Evolutionary conservation across 2,888 invertebrate genomes (phyloP), one percentile per base, ranked within the genome.

Genomic region (Orchestes rusci): DNA sequence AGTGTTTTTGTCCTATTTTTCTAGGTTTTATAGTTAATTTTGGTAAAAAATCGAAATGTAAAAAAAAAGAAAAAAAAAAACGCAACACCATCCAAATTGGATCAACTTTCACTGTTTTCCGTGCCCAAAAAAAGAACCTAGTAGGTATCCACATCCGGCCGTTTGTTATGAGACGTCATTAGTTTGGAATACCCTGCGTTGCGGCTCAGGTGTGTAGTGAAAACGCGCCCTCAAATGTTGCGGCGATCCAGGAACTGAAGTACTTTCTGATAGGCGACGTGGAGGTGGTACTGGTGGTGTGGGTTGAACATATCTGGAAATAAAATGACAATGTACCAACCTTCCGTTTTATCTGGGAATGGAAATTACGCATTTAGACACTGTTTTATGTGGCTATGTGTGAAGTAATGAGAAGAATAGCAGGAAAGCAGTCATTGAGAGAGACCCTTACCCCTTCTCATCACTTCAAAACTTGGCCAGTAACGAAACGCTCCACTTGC

Each of bases 181-280:
- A 55, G 62, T 63, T 37, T 72, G 70, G 59, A 72, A 74, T 50
- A 73, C 66, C 48, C 76, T 70, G 49, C 76, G 61, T 56, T 75
- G 76, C 34, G 75, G 75, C 60, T 76, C 75, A 15, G 76, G 76
- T 30, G 76, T 76, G 55, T 76, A 75, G 55, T 74, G 73, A 49
- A 76, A 74, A 50, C 79, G 74, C 12, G 81, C 74, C 50, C 79
- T 73, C 43, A 80, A 70, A 59, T 80, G 78, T 54, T 76, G 81
- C 12, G 82, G 82, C 39, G 81, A 82, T 32, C 81, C 81, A 16
- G 82, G 82, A 43, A 82, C 80, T 19, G 77, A 77, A 53, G 65
- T 73, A 60, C 80, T 80, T 64, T 82, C 82, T 2, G 80, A 80
- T 16, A 81, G 70, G 47, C 80, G 72, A 45, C 82, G 67, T 4